Conservation (phyloP, 2,797 vertebrate species). For the Poecilia gillii region DNA sequence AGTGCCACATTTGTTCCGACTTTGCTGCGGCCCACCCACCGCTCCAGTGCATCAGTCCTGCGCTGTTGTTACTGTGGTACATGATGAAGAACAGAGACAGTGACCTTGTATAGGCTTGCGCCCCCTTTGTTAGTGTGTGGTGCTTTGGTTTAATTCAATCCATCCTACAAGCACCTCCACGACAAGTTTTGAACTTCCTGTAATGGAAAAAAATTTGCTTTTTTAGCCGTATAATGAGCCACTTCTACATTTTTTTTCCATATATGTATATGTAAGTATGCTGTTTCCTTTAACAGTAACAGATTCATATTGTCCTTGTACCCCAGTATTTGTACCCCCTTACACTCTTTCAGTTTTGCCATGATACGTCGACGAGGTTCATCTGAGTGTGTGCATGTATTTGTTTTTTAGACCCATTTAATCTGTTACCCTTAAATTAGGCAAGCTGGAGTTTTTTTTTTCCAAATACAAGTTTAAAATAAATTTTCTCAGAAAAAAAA, state of each 20-base stretch:
- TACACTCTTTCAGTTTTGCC: neutral
- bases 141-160: constrained; percentile 40
- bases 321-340: neutral
- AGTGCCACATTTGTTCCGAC: neutral
- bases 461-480: no score
- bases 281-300: constrained; percentile 20
- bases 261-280: no score
- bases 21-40: neutral
- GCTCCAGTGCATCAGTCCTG: constrained; percentile 3
- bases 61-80: constrained; percentile 12
- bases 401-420: neutral
- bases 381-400: neutral
- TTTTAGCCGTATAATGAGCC: neutral
- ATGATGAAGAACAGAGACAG: constrained; percentile 50
- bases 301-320: constrained; percentile 14
- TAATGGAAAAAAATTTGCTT: neutral
- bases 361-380: neutral
- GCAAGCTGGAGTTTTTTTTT: neutral
- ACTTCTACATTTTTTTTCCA: constrained; percentile 31
- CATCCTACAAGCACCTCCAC: constrained; percentile 34
- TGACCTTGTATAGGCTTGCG: constrained; percentile 36
- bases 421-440: neutral
- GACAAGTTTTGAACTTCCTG: constrained; percentile 25
- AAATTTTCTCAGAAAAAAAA: no score
- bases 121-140: constrained; percentile 35